These are phyloP conservation scores for Chloroclysta siterata DNA, from an alignment of 2,888 invertebrate species.

Conservation along the genomic window DNA sequence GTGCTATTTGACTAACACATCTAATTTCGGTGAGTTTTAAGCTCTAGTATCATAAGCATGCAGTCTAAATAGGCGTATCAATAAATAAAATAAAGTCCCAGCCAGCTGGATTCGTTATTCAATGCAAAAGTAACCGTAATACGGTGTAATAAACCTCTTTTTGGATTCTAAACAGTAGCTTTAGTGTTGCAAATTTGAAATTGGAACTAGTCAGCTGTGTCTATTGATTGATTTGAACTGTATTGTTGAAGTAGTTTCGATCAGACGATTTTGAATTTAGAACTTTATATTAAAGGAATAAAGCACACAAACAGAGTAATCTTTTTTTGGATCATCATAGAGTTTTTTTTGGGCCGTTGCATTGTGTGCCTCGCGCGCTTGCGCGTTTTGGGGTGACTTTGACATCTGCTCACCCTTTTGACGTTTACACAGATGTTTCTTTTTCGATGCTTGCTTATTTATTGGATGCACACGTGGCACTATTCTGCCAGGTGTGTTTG, in stretches of 20 bases:
- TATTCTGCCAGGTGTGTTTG: slow-evolving; percentile 29
- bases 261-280: not conserved
- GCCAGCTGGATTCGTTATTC: slow-evolving; percentile 19
- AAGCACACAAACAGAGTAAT: not conserved
- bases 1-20: too few relatives aligned
- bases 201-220: slow-evolving; percentile 18
- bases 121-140: slow-evolving; percentile 21
- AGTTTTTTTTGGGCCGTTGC: not conserved
- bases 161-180: slow-evolving; percentile 19
- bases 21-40: not conserved
- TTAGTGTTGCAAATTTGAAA: slow-evolving; percentile 24
- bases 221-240: not conserved
- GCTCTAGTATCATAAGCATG: not conserved
- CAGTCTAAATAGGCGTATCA: slow-evolving; percentile 2
- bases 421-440: slow-evolving; percentile 36
- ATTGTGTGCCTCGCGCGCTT: slow-evolving; percentile 7
- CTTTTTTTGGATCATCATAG: not conserved
- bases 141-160: slow-evolving; percentile 9
- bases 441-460: slow-evolving; percentile 14
- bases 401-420: slow-evolving; percentile 35
- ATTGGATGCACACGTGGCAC: slow-evolving; percentile 30
- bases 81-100: slow-evolving; percentile 6
- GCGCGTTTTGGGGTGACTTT: slow-evolving; percentile 27
- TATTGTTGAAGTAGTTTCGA: not conserved
- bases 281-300: not conserved